These are phyloP conservation scores for Anthopleura sola DNA, from an alignment of 64 coral and sea anemone species.

Conservation along the genomic window DNA sequence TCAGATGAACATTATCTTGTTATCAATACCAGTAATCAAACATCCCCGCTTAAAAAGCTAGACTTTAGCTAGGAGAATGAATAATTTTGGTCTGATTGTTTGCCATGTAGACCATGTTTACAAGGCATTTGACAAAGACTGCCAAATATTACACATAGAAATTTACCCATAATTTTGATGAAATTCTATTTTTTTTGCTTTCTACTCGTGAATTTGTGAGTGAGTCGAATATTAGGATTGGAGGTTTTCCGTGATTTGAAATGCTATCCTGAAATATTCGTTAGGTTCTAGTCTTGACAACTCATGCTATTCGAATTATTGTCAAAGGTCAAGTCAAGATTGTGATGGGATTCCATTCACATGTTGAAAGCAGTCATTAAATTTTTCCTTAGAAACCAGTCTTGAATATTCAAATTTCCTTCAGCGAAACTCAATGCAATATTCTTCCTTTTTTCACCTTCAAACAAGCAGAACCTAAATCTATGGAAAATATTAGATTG, in stretches of 20 bases:
- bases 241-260: not conserved
- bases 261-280: not conserved
- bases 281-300: not conserved
- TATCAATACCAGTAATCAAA: not conserved
- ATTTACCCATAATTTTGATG: not conserved
- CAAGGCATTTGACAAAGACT: not conserved
- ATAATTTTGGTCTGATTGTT: not conserved
- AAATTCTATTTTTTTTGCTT: not conserved
- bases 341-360: not conserved
- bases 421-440: not conserved
- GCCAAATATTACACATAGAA: not conserved
- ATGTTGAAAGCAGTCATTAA: not conserved
- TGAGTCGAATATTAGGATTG: not conserved
- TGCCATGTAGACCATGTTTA: not conserved
- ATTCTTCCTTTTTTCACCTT: too few relatives aligned
- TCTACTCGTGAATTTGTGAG: not conserved
- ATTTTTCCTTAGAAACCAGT: not conserved
- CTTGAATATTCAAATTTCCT: not conserved
- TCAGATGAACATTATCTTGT: too few relatives aligned
- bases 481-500: too few relatives aligned
- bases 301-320: constrained; percentile 10
- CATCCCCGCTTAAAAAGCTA: not conserved
- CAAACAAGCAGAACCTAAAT: too few relatives aligned
- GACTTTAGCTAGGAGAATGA: not conserved
- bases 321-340: not conserved